phyloP scores from a whole-genome alignment of 2,113 vertebrate species.

The Oreocharis arfaki region DNA sequence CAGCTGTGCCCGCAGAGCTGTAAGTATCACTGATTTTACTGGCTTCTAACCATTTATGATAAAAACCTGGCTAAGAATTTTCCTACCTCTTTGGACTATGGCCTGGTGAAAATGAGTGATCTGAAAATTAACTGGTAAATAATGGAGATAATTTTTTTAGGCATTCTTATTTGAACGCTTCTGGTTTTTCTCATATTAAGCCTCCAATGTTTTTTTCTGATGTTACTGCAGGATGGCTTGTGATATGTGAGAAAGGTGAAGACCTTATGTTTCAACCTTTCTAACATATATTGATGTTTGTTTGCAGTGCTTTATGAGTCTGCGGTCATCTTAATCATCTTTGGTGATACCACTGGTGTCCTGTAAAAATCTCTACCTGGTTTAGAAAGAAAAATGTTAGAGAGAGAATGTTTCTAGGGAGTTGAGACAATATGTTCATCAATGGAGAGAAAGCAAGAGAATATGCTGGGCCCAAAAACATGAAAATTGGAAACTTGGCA shows the following conservation, averaged over 20 bases:
- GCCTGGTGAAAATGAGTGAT: background rate
- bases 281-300: background rate
- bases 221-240: background rate
- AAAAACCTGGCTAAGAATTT: background rate
- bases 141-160: background rate
- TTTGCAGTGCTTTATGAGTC: background rate
- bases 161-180: background rate
- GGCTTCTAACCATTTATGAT: background rate
- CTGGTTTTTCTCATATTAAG: background rate
- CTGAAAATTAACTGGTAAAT: background rate
- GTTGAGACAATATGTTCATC: background rate
- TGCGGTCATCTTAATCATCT: background rate
- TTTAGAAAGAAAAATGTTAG: background rate
- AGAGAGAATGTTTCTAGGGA: background rate
- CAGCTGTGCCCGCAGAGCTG: background rate
- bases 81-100: background rate
- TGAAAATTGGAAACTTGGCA: background rate
- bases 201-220: background rate
- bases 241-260: background rate
- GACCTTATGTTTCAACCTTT: background rate
- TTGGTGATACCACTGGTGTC: background rate
- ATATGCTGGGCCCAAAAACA: background rate
- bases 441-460: background rate
- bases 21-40: background rate
- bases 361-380: background rate